Evolutionary conservation across 2,888 invertebrate species (phyloP).

Genomic region (Plebejus argus): DNA sequence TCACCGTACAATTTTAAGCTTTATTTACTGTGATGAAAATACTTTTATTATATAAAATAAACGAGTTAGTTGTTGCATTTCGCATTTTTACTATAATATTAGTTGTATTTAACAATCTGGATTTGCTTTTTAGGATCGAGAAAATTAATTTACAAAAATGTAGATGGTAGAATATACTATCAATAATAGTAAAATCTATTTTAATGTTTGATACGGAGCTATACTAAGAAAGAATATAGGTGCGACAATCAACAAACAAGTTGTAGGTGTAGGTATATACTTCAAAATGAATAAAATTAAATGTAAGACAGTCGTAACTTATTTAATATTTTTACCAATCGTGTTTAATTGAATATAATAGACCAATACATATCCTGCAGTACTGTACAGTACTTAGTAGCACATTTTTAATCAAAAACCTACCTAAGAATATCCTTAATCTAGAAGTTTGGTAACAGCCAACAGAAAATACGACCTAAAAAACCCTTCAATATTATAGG

Average conservation of each 20-base stretch:
- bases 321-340: no score
- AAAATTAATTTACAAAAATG: not conserved
- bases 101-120: no score
- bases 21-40: slow-evolving; percentile 33
- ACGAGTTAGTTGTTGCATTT: not conserved
- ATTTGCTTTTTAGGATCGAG: not conserved
- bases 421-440: not conserved
- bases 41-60: slow-evolving; percentile 28
- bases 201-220: no score
- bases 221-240: no score
- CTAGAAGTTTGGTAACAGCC: not conserved
- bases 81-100: not conserved
- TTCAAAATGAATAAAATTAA: no score
- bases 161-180: not conserved
- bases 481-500: not conserved
- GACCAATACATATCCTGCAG: no score
- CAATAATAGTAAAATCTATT: not conserved
- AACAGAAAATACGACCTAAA: not conserved
- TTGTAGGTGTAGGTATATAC: no score
- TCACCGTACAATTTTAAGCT: slow-evolving; percentile 27
- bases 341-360: no score
- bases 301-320: no score
- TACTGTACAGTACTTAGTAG: no score
- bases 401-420: not conserved
- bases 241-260: no score